Percentiles rank a stretch among this genome's conserved stretches.
Evolutionary conservation across 2,113 vertebrate species (phyloP).

Genomic region (Podilymbus podiceps): DNA sequence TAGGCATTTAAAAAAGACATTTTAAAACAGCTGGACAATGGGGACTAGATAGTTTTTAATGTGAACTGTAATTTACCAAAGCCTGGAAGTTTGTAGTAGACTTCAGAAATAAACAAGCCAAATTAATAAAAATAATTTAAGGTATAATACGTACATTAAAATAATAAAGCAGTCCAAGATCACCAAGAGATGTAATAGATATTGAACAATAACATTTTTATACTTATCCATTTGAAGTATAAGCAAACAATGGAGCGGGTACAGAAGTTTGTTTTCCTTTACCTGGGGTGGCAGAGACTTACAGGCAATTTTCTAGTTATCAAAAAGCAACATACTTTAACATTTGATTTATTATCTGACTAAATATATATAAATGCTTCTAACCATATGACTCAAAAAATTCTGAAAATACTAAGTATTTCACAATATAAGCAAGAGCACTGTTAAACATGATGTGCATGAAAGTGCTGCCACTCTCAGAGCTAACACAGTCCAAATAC

Average conservation of each 20-base stretch:
- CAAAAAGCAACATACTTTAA: slow-evolving; percentile 23
- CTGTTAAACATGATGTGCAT: background rate
- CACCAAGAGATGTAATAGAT: background rate
- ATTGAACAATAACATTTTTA: background rate
- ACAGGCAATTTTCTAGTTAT: slow-evolving; percentile 25
- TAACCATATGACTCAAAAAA: background rate
- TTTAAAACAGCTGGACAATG: slow-evolving; percentile 42
- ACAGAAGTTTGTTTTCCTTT: slow-evolving; percentile 40
- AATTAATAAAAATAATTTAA: background rate
- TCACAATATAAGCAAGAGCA: background rate
- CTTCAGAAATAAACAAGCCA: slow-evolving; percentile 4
- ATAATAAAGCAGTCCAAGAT: background rate
- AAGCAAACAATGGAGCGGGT: slow-evolving; percentile 19
- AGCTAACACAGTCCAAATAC: background rate
- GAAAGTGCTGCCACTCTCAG: background rate
- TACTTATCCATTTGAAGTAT: slow-evolving; percentile 12
- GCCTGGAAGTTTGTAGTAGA: background rate
- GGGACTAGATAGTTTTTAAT: slow-evolving; percentile 10
- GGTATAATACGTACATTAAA: background rate
- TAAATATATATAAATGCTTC: background rate
- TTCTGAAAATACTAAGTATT: slow-evolving; percentile 17
- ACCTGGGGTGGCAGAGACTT: background rate
- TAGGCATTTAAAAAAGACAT: slow-evolving; percentile 69
- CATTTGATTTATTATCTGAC: slow-evolving; percentile 40
- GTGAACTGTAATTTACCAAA: background rate